Conservation (phyloP, 2,888 invertebrate species). For the Cryptus viduatorius region DNA sequence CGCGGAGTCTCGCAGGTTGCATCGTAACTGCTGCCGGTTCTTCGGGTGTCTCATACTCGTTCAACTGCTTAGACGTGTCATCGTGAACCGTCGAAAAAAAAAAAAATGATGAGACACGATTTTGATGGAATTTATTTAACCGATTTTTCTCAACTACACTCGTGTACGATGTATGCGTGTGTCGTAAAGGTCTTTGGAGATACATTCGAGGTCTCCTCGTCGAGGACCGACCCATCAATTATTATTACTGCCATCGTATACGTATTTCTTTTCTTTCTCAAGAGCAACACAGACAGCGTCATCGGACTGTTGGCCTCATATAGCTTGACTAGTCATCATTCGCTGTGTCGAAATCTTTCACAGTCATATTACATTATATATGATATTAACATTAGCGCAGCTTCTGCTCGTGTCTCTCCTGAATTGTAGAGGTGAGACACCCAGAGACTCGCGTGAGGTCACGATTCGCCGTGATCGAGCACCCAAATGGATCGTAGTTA, state of each 20-base stretch:
- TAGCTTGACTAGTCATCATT: slow-evolving; percentile 64
- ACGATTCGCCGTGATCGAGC: slow-evolving; percentile 16
- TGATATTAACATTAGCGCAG: slow-evolving; percentile 54
- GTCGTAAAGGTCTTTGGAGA: slow-evolving; percentile 52
- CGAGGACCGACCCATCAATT: slow-evolving; percentile 66
- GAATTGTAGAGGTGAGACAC: slow-evolving; percentile 5
- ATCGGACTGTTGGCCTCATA: slow-evolving; percentile 43
- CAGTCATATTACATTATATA: slow-evolving; percentile 41
- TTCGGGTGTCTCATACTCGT: slow-evolving; percentile 30
- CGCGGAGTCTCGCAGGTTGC: slow-evolving; percentile 21
- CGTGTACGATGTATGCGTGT: background rate
- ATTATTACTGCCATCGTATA: slow-evolving; percentile 57
- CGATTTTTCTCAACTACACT: slow-evolving; percentile 25
- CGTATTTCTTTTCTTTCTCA: slow-evolving; percentile 51
- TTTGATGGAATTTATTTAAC: slow-evolving; percentile 58
- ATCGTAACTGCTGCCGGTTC: slow-evolving; percentile 4
- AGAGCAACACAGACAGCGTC: slow-evolving; percentile 31
- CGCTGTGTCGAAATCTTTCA: slow-evolving; percentile 64
- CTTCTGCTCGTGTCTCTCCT: slow-evolving; percentile 23
- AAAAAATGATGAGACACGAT: slow-evolving; percentile 55
- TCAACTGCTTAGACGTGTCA: slow-evolving; percentile 23
- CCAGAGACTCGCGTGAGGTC: slow-evolving; percentile 30
- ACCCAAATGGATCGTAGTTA: slow-evolving; percentile 43
- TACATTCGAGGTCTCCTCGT: slow-evolving; percentile 50
- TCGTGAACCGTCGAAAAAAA: slow-evolving; percentile 34